A percentile compares a stretch with the other conserved stretches of the same genome.
Evolutionary conservation across 2,113 vertebrate genomes (phyloP).

Genomic region (Protomyctophum bolini): DNA sequence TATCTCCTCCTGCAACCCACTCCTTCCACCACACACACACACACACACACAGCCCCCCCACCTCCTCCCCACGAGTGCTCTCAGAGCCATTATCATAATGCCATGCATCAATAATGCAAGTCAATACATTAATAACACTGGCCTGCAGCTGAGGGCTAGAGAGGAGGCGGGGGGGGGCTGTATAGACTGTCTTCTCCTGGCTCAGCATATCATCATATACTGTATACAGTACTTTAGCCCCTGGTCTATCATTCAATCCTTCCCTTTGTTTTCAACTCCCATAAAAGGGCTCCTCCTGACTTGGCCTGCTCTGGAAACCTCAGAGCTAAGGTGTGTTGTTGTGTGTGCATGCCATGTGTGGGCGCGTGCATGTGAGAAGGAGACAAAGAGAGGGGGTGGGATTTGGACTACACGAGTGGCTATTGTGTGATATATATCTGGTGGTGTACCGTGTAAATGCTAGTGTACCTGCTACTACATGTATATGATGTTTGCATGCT

Average conservation of each 20-base stretch:
- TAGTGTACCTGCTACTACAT: background rate
- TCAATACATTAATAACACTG: conserved; percentile 79
- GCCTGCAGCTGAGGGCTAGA: conserved; percentile 45
- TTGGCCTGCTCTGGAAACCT: conserved; percentile 8
- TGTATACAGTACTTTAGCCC: conserved; percentile 21
- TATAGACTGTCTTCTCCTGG: conserved; percentile 35
- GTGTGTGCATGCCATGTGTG: conserved; percentile 7
- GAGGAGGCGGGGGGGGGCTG: background rate
- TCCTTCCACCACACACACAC: conserved; percentile 38
- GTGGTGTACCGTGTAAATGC: background rate
- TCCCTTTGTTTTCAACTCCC: conserved; percentile 55
- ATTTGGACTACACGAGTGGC: background rate
- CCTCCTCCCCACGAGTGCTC: conserved; percentile 58
- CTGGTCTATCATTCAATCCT: conserved; percentile 27
- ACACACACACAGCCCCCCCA: conserved; percentile 13
- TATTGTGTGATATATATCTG: background rate
- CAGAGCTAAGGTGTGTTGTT: conserved; percentile 9
- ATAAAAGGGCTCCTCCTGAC: conserved; percentile 48
- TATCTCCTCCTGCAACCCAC: conserved; percentile 30
- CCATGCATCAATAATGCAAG: conserved; percentile 83
- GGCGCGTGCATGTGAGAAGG: background rate
- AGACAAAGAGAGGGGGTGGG: background rate
- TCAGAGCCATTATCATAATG: conserved; percentile 82
- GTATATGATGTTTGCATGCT: no score
- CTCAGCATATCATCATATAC: conserved; percentile 38